A percentile compares a stretch with the other conserved stretches of the same genome.
These are phyloP conservation scores for Cephonodes hylas DNA, from an alignment of 2,888 invertebrate genomes.

Conservation along the genomic window DNA sequence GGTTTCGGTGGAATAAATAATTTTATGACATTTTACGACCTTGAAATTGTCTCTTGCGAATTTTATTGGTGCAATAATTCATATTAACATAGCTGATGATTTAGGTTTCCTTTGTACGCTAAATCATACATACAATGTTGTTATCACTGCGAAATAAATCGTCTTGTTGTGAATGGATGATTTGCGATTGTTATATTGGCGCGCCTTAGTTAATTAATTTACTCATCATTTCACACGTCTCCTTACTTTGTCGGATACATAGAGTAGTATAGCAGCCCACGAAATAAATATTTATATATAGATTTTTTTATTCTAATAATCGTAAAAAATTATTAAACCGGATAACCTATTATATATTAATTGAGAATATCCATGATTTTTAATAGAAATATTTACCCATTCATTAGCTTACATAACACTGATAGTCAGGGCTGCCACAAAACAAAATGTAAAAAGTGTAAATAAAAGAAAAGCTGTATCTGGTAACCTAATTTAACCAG, in stretches of 20 bases:
- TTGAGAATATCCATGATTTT: too few species aligned
- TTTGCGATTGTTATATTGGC: conserved; percentile 36
- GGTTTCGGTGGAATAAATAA: conserved; percentile 66
- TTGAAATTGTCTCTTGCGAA: conserved; percentile 62
- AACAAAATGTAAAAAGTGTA: too few species aligned
- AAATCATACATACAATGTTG: conserved; percentile 53
- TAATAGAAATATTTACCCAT: too few species aligned
- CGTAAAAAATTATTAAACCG: too few species aligned
- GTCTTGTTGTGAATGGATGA: conserved; percentile 35
- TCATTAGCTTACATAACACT: too few species aligned
- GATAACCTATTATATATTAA: too few species aligned
- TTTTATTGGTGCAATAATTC: conserved; percentile 61
- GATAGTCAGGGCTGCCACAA: too few species aligned
- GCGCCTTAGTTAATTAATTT: conserved; percentile 25
- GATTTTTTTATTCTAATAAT: too few species aligned
- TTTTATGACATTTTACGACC: conserved; percentile 65
- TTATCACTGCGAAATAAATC: conserved; percentile 49
- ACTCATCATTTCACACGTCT: neutral
- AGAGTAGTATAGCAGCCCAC: neutral
- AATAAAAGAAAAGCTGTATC: too few species aligned
- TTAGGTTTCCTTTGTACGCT: conserved; percentile 51
- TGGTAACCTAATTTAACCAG: too few species aligned
- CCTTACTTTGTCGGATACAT: neutral
- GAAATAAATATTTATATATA: neutral
- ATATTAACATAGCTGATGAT: conserved; percentile 50